Base-by-base conservation (phyloP, 2,113 vertebrate genomes). In the Lycocorax pyrrhopterus region DNA sequence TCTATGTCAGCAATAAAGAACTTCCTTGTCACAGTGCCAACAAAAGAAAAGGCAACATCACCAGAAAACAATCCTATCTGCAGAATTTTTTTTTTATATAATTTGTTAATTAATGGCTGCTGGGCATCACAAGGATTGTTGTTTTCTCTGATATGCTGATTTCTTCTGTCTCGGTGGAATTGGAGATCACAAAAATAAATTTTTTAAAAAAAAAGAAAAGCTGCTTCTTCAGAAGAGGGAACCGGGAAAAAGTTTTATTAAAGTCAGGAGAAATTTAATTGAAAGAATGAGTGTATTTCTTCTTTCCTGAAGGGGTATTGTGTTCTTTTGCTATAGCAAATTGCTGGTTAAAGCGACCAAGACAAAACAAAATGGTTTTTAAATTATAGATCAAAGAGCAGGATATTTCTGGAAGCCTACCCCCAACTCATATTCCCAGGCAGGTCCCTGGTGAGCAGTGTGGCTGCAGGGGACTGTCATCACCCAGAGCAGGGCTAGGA, bases 81-180 rank as follows among this genome's bases (percentile, higher is more conserved):
- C 79, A 52, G 84, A 56, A 72, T 84, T 43, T 51, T 52, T n/a
- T 79, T 94, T 94, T 78, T 72, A 84, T 66, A 94, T 76, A 95
- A 94, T 95, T 96, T 90, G 85, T 96, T 97, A 97, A 97, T 97
- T 97, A 96, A 91, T 93, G 94, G 91, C 95, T 96, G 92, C 95
- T 94, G 93, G 95, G 96, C 95, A 97, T 96, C 94, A 95, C 94
- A 86, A 84, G 76, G 59, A 86, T 60, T 35, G 82, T 96, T 96
- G 93, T 86, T 94, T 88, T 88, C 95, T 97, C 95, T 95, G 96
- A 97, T 96, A 90, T 96, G 95, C 96, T 96, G 96, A 97, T 96
- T 96, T 94, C 69, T 78, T 88, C 94, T 80, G 60, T 90, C 95
- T 88, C 93, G 0, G 79, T 88, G 93, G 96, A 97, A 92, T 86